Evolutionary conservation across 1,140 invertebrate species (phyloP), one percentile per base, ranked within the genome.

Genomic region (Neodiprion fabricii): DNA sequence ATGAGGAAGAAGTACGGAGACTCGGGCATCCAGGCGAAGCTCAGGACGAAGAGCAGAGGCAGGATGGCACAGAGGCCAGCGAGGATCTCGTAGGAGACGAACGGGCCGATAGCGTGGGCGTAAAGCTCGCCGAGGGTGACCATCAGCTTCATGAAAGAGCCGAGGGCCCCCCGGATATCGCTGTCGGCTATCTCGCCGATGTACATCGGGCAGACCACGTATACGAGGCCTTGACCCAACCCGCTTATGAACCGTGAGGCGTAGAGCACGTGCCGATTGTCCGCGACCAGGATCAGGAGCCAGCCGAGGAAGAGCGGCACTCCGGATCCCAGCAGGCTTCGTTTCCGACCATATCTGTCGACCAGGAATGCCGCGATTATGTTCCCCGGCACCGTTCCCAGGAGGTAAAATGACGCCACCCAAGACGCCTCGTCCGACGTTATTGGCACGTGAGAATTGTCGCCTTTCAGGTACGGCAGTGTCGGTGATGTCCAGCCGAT

Each of bases 11-110:
- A 88, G 66, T 88, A 86, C 5, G 87, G 87, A 10, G 95, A 95
- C 85, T 96, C 95, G 0, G 95, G 94, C 89, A 95, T 92, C 79
- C 91, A 92, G 61, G 88, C 87, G 82, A 95, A 93, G 1, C 90
- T 90, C 0, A 93, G 75, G 11, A 93, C 88, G 75, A 94, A 92
- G 2, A 93, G 76, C 0, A 92, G 83, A 0, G 93, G 89, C 28
- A 92, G 78, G 10, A 86, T 17, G 0, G 83, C 73, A 10, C 89
- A 86, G 40, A 88, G 86, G 48, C 87, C 87, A 23, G 92, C 90
- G 1, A 91, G 74, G 4, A 77, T 80, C 0, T 86, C 79, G 77
- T 91, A 91, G 0, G 87, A 86, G 0, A 91, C 89, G 73, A 90
- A 91, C 0, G 91, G 91, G 0, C 93, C 93, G 10, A 86, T 71